Conservation (phyloP, 2,797 vertebrate genomes). For the Otolemur crassicaudatus region DNA sequence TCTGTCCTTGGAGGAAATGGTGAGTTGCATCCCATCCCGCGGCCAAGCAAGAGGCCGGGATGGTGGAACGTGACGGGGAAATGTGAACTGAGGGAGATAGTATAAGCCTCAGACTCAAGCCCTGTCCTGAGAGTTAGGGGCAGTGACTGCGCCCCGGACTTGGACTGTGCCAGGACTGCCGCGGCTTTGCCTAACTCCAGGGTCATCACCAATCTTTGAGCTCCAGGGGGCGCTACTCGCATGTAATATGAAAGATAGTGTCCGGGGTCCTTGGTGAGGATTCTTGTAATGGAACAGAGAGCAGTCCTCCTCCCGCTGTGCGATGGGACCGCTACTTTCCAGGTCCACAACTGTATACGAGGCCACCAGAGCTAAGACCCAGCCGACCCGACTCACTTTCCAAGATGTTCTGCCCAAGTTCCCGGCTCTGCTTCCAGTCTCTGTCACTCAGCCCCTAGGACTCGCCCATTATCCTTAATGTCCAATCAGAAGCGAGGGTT, state of each 20-base stretch:
- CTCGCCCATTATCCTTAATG: background rate
- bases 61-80: background rate
- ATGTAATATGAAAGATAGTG: background rate
- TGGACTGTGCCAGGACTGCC: fast-evolving
- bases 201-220: background rate
- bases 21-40: background rate
- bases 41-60: background rate
- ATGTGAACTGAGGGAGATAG: background rate
- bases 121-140: background rate
- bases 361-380: too few relatives aligned
- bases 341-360: background rate
- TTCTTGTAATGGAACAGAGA: background rate
- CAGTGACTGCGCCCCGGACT: too few relatives aligned
- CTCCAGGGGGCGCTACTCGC: constrained; percentile 11
- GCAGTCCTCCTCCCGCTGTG: background rate
- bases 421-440: background rate
- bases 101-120: background rate
- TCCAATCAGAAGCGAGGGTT: background rate
- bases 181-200: background rate
- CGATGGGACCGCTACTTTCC: background rate
- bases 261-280: background rate
- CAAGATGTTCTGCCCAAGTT: background rate
- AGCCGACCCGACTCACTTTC: background rate
- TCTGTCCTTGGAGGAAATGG: background rate
- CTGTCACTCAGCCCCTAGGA: background rate